Base-by-base conservation (phyloP, 2,888 invertebrate species). In the Sceliomorpha sp. region DNA sequence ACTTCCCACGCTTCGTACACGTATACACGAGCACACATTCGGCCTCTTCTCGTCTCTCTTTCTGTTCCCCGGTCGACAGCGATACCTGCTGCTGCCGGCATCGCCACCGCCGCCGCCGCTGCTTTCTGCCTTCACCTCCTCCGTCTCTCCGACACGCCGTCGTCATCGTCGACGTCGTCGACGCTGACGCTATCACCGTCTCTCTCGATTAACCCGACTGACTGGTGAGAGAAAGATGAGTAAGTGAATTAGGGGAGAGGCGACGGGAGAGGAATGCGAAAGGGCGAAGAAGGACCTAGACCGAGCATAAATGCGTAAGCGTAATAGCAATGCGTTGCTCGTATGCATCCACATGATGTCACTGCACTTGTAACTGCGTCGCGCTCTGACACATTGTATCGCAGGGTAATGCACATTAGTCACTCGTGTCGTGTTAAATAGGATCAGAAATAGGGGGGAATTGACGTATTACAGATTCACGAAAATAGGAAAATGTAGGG, bases 1-100 rank as follows among this genome's bases (percentile, higher is more conserved):
- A 71, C 80, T 84, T 80, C 81, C 80, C 79, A 80, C 79, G 81
- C 76, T 82, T 80, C 75, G 74, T 68, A 75, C 74, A 72, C 75
- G 63, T 75, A 75, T 74, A 72, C 75, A 56, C 66, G 68, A 37
- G 60, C 68, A 62, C 63, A 59, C 59, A 48, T 42, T 47, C 58
- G 70, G 47, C 39, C 53, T 44, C 20, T n/a, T 32, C 62, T 36
- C 31, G 50, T 58, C 62, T 45, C 47, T 45, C 36, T 58, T 50
- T 45, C 36, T 53, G n/a, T 32, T 50, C 47, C 12, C 40, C 13
- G 31, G 15, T n/a, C 36, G 27, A 47, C 36, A 50, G 59, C 32
- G 34, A 32, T 48, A 42, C 39, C 40, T 26, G 50, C 13, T 34
- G 34, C 36, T 15, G 51, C 37, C 7, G 15, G 12, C n/a, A n/a